Base-by-base conservation (phyloP, 92 coral and sea anemone genomes). In the Blastomussa wellsi region DNA sequence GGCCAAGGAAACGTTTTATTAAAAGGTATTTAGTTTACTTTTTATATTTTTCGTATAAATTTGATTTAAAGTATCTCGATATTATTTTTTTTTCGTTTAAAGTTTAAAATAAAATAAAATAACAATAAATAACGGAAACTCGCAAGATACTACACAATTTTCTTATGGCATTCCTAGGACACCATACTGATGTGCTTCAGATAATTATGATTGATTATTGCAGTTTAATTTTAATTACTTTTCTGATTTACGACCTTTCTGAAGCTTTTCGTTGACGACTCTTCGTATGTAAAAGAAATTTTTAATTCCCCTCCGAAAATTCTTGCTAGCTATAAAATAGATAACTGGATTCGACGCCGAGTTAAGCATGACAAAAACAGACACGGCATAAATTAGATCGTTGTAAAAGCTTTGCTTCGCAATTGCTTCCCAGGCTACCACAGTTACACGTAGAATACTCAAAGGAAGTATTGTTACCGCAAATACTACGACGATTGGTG, bases 391-490 rank as follows among this genome's bases (percentile, higher is more conserved):
- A 44, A 69, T 7, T 13, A 81, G 37, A 22, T 68, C 11, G 31
- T 81, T 16, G 20, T 66, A 69, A 49, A 44, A 64, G 36, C 49
- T 24, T 76, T 76, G 37, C 19, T 0, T 20, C 35, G 1, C 65
- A 16, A 77, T 20, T 20, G 48, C 62, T 22, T 76, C 74, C 76
- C 82, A 62, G 32, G 15, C 60, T 32, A 35, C 66, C 2, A 47
- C 14, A 11, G 53, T 35, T 35, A 77, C 22, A 51, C 88, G 82
- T 2, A 66, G 14, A n/a, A 76, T 24, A 19, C 31, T 84, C 0
- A 79, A 44, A n/a, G 89, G 89, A 36, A 86, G 71, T 85, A 86
- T 86, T 28, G 89, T 78, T 4, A 86, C 53, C 22, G 85, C 84
- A 44, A 86, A 86, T 17, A 79, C 48, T 49, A 79, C 6, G 5